These are phyloP conservation scores for Telenomus remus DNA, from an alignment of 1,140 invertebrate species.

Conservation along the genomic window DNA sequence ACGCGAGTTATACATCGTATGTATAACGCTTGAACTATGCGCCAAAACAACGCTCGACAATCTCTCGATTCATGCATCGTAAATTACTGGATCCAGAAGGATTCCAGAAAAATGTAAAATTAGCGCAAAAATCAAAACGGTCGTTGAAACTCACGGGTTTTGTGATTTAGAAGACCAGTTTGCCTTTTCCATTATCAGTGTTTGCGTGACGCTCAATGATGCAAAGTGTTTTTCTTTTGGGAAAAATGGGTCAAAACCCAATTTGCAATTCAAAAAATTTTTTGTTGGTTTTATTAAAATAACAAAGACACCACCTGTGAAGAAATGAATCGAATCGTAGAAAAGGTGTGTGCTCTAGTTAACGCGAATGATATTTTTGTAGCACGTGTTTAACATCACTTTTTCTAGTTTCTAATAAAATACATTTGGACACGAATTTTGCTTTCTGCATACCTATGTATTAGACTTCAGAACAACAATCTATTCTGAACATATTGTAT, in stretches of 20 bases:
- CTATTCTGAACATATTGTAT: too few relatives aligned
- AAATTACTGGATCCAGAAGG: slow-evolving; percentile 55
- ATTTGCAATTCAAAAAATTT: neutral
- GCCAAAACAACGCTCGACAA: slow-evolving; percentile 52
- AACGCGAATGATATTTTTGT: slow-evolving; percentile 23
- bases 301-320: too few relatives aligned
- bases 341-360: too few relatives aligned
- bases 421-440: too few relatives aligned
- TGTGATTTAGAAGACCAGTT: slow-evolving; percentile 51
- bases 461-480: slow-evolving; percentile 21
- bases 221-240: slow-evolving; percentile 13
- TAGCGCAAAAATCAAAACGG: slow-evolving; percentile 42
- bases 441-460: slow-evolving; percentile 26
- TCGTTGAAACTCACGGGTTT: slow-evolving; percentile 1
- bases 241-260: neutral
- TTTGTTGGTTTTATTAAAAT: too few relatives aligned
- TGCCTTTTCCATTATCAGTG: slow-evolving; percentile 24
- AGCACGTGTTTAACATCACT: slow-evolving; percentile 23
- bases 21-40: slow-evolving; percentile 39
- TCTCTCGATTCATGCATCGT: slow-evolving; percentile 52
- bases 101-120: slow-evolving; percentile 50
- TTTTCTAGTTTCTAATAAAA: slow-evolving; percentile 27
- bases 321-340: too few relatives aligned
- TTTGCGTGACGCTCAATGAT: slow-evolving; percentile 12
- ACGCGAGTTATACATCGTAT: slow-evolving; percentile 33